A percentile compares a stretch with the other conserved stretches of the same genome.
Evolutionary conservation across 1,140 invertebrate genomes (phyloP).

Genomic region (Delia radicum): DNA sequence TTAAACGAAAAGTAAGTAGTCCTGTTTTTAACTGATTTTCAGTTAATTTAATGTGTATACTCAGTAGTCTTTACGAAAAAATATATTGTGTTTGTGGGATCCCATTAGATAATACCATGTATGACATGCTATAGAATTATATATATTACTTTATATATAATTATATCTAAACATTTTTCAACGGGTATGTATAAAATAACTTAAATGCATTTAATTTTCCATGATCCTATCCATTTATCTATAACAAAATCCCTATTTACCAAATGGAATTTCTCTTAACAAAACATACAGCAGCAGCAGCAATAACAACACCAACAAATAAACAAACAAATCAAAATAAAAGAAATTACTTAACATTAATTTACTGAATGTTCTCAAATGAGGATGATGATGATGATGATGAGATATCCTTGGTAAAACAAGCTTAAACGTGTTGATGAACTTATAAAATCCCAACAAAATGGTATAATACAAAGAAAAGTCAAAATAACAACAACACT

Average conservation of each 20-base stretch:
- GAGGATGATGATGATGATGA: background rate
- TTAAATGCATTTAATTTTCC: slow-evolving; percentile 12
- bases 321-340: background rate
- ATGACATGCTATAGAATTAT: too few relatives aligned
- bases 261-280: slow-evolving; percentile 7
- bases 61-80: too few relatives aligned
- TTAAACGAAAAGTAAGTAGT: too few relatives aligned
- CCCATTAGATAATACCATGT: too few relatives aligned
- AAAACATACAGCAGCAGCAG: background rate
- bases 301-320: background rate
- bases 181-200: background rate
- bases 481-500: background rate
- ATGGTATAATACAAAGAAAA: background rate
- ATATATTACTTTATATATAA: too few relatives aligned
- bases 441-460: background rate
- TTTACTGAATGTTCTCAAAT: background rate
- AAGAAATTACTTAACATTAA: background rate
- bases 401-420: background rate
- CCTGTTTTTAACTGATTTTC: too few relatives aligned
- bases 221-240: slow-evolving; percentile 8
- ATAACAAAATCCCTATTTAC: background rate
- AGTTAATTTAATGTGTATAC: too few relatives aligned
- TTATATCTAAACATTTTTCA: too few relatives aligned
- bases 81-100: too few relatives aligned
- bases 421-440: background rate